These are phyloP conservation scores for Athalia cordata DNA, from an alignment of 2,888 invertebrate genomes.

Conservation along the genomic window DNA sequence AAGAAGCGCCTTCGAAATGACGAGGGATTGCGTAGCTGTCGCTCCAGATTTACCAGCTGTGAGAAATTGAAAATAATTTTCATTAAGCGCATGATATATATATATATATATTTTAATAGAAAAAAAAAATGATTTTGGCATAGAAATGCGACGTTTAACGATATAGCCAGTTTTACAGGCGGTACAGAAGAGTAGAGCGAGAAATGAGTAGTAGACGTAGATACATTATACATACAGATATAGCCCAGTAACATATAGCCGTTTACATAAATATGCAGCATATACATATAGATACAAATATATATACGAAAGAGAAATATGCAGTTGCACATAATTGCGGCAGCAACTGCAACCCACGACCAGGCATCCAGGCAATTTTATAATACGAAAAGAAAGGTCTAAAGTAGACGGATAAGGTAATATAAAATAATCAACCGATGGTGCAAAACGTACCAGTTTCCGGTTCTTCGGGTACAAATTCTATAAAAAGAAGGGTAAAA, in stretches of 20 bases:
- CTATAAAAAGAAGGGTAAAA: constrained; percentile 52
- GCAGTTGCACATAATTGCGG: no score
- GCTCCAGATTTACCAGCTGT: constrained; percentile 48
- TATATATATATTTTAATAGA: not conserved
- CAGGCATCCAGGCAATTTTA: no score
- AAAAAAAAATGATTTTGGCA: constrained; percentile 5
- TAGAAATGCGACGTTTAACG: not conserved
- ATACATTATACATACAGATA: not conserved
- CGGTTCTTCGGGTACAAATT: constrained; percentile 51
- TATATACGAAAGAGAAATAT: no score
- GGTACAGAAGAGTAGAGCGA: not conserved
- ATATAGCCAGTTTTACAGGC: not conserved
- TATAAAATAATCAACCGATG: constrained; percentile 2
- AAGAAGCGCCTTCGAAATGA: constrained; percentile 57
- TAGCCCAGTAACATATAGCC: no score
- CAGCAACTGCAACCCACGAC: no score
- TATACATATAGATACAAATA: no score
- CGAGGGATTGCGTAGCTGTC: constrained; percentile 50
- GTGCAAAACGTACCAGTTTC: constrained; percentile 54
- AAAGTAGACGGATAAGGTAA: not conserved
- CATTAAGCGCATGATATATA: not conserved
- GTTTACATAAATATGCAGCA: no score
- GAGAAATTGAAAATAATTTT: constrained; percentile 10
- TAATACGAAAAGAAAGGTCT: no score
- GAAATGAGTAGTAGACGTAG: not conserved